Conservation (phyloP, 2,888 invertebrate genomes). For the Pyrocoelia pectoralis region DNA sequence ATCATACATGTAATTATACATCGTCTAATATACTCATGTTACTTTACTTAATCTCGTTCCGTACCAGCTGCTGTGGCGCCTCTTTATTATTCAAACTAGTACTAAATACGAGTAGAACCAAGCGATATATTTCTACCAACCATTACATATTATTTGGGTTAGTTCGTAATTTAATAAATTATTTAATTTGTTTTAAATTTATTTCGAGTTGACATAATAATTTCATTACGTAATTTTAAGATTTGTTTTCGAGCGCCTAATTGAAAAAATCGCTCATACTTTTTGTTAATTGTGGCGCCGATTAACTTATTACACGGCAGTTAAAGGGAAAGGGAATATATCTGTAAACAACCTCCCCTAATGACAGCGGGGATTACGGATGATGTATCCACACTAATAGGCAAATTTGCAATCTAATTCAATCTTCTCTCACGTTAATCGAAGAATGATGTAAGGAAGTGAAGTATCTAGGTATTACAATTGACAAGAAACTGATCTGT, state of each 20-base stretch:
- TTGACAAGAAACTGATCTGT: too few species aligned
- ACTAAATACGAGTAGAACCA: neutral
- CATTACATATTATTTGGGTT: neutral
- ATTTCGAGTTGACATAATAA: neutral
- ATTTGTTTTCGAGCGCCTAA: neutral
- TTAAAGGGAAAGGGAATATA: too few species aligned
- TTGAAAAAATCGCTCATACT: neutral
- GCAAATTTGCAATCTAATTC: too few species aligned
- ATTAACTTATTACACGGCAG: too few species aligned
- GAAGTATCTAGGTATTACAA: too few species aligned
- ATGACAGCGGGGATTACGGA: too few species aligned
- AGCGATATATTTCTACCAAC: neutral
- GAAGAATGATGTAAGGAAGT: too few species aligned
- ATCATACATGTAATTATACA: slow-evolving; percentile 49
- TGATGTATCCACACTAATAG: too few species aligned
- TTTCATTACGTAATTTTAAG: neutral
- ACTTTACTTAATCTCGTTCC: slow-evolving; percentile 37
- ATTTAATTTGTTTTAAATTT: slow-evolving; percentile 9
- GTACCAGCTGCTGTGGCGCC: slow-evolving; percentile 36
- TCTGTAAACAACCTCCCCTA: too few species aligned
- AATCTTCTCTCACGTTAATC: too few species aligned
- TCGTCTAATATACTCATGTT: slow-evolving; percentile 39
- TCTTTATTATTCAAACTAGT: slow-evolving; percentile 27
- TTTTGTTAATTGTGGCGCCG: too few species aligned
- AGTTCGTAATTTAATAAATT: slow-evolving; percentile 9